Conservation (phyloP, 1,140 invertebrate genomes). For the Nasonia longicornis region DNA sequence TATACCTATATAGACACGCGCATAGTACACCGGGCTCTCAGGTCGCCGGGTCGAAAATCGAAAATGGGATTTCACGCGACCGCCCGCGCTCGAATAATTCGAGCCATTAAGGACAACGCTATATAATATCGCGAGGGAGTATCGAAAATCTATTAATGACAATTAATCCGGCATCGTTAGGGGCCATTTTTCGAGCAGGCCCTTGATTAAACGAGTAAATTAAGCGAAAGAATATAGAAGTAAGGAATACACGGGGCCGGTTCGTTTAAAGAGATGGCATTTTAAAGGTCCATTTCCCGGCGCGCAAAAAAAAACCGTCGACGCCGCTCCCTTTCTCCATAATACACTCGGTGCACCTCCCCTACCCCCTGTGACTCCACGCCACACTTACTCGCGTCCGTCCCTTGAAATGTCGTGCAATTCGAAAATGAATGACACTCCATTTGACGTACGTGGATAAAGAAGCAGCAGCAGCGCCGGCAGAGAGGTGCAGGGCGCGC, state of each 20-base stretch:
- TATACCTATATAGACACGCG: neutral
- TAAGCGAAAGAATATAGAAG: conserved; percentile 31
- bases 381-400: conserved; percentile 25
- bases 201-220: conserved; percentile 33
- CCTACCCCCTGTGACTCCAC: conserved; percentile 21
- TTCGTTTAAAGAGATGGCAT: neutral
- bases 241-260: neutral
- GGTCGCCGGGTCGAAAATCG: neutral
- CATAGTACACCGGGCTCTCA: neutral
- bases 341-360: conserved; percentile 22
- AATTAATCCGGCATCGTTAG: neutral
- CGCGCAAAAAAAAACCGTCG: conserved; percentile 12
- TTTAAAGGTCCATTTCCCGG: conserved; percentile 25
- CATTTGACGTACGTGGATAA: conserved; percentile 49
- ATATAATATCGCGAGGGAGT: neutral
- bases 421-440: conserved; percentile 56
- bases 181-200: neutral
- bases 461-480: conserved; percentile 28
- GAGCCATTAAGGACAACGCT: neutral
- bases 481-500: neutral
- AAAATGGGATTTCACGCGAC: conserved; percentile 1
- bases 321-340: conserved; percentile 15
- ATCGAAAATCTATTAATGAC: conserved; percentile 35
- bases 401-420: conserved; percentile 50
- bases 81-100: neutral